phyloP scores from a whole-genome alignment of 2,888 invertebrate species.

The Chrysodeixis includens region DNA sequence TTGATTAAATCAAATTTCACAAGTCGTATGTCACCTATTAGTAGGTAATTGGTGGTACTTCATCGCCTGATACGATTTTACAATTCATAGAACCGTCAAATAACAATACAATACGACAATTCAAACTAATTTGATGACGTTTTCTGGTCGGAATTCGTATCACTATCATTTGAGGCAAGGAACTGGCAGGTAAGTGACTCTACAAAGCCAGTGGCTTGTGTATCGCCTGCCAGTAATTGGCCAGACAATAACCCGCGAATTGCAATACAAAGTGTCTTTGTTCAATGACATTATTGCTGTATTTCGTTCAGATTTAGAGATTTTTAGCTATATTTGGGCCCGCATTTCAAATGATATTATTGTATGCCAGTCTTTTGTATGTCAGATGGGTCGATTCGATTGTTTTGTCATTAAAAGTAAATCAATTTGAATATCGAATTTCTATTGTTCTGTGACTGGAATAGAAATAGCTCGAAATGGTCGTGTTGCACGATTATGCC shows the following conservation, averaged over 20 bases:
- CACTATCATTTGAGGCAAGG: constrained; percentile 49
- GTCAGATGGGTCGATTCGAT: constrained; percentile 16
- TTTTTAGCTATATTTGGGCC: constrained; percentile 29
- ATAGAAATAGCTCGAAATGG: too few species aligned
- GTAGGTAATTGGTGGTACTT: neutral
- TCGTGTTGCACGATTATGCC: too few species aligned
- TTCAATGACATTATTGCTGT: constrained; percentile 30
- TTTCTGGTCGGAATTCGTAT: constrained; percentile 29
- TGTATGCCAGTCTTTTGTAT: constrained; percentile 30
- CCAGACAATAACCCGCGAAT: constrained; percentile 58
- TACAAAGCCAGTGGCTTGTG: constrained; percentile 62
- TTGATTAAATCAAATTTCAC: too few species aligned
- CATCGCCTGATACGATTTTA: neutral
- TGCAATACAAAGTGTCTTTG: constrained; percentile 38
- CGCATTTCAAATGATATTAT: constrained; percentile 9
- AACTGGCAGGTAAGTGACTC: constrained; percentile 69
- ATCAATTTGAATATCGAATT: constrained; percentile 15
- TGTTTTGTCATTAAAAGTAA: constrained; percentile 24
- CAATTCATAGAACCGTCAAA: constrained; percentile 11
- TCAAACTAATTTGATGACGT: constrained; percentile 51
- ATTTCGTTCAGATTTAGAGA: constrained; percentile 39
- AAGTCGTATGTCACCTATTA: too few species aligned
- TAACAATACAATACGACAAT: constrained; percentile 16
- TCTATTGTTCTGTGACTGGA: neutral
- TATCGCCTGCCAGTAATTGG: constrained; percentile 64